Evolutionary conservation across 2,113 vertebrate species (phyloP), one percentile per base, ranked within the genome.

Genomic region (Scomber scombrus): DNA sequence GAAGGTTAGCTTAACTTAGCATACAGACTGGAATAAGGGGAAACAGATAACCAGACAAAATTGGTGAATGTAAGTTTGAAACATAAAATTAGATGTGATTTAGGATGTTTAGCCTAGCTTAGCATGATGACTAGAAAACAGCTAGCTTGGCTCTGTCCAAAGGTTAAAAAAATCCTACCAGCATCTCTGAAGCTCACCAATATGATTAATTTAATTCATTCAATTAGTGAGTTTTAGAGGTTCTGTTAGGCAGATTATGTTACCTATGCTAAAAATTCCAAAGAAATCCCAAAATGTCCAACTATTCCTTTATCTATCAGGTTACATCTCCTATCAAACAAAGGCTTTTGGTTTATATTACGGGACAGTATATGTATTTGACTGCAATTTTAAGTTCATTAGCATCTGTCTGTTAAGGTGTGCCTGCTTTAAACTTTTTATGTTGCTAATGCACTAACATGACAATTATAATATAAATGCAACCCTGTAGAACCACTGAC

Each of bases 401-500:
- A 2, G 55, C 40, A 16, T 58, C 10, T 6, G 47, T 46, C 26
- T 61, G 65, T 3, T 57, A 43, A 47, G 47, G 19, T 69, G 45
- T 49, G 54, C 43, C 19, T 47, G 45, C 29, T 55, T 82, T 40
- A 51, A 57, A 34, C 4, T 62, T 62, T 71, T 55, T 18, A 18
- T 40, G 71, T 71, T 11, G 54, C 51, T 40, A 62, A 64, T 40
- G 15, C 5, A 70, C 23, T 54, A 72, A 55, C 26, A 69, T 69
- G 46, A 69, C 16, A 64, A 71, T 70, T 60, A 14, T 52, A 58
- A 68, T 70, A 57, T 47, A 77, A 77, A 88, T 71, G n/a, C 14
- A 81, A 86, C 71, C 87, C 75, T 81, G 78, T 88, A 78, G 71
- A 85, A 72, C 71, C 71, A 82, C 55, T 45, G 76, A 85, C 56